These are phyloP conservation scores for Amblyopsis rosae DNA, from an alignment of 2,113 vertebrate species.

Conservation along the genomic window DNA sequence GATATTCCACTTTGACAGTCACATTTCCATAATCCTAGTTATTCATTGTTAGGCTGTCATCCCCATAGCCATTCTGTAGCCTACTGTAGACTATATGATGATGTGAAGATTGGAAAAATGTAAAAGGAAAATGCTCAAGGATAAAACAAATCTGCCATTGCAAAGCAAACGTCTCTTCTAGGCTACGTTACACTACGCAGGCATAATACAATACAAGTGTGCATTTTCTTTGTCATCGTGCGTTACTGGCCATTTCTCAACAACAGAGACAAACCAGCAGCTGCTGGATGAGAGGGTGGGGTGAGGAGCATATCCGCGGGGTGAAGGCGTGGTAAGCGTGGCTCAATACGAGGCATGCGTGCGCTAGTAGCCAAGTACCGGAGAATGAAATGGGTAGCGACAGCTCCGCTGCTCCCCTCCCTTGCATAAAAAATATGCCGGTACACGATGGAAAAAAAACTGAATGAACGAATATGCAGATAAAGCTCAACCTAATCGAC, in stretches of 20 bases:
- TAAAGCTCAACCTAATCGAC: slow-evolving; percentile 21
- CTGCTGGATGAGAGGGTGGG: slow-evolving; percentile 56
- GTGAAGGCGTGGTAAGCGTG: slow-evolving; percentile 76
- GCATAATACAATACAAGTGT: not conserved
- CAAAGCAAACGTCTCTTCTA: no score
- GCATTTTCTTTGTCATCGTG: not conserved
- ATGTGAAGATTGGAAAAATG: no score
- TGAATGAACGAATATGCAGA: slow-evolving; percentile 49
- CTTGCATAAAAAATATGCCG: slow-evolving; percentile 20
- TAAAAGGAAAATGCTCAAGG: no score
- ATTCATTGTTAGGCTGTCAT: no score
- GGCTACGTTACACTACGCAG: no score
- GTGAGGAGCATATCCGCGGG: slow-evolving; percentile 66
- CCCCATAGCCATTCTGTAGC: no score
- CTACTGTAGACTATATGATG: no score
- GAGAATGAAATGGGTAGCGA: slow-evolving; percentile 57
- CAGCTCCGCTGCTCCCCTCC: slow-evolving; percentile 49
- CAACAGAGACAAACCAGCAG: slow-evolving; percentile 58
- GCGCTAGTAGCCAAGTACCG: slow-evolving; percentile 41
- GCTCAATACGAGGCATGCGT: slow-evolving; percentile 56
- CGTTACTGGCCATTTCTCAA: not conserved
- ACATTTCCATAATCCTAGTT: no score
- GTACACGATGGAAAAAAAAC: slow-evolving; percentile 36
- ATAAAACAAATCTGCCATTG: no score
- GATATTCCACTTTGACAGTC: no score